Conservation (phyloP, 2,888 invertebrate genomes). For the Alcis repandata region DNA sequence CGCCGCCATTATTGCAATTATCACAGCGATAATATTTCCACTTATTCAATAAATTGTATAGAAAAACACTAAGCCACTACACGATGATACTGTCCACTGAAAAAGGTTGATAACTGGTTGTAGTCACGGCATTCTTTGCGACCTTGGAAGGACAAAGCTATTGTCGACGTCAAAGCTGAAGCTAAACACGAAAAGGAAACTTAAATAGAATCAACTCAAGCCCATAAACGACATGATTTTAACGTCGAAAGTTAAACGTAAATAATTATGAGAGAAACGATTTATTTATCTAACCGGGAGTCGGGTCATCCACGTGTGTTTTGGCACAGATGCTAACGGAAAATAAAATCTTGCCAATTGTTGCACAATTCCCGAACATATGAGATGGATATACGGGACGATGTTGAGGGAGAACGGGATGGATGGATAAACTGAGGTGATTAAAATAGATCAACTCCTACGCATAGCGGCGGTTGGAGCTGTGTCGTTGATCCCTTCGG, state of each 20-base stretch:
- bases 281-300: conserved; percentile 52
- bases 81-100: conserved; percentile 58
- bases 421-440: conserved; percentile 64
- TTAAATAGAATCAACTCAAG: conserved; percentile 37
- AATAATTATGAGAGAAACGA: conserved; percentile 35
- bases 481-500: conserved; percentile 82
- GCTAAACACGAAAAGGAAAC: conserved; percentile 40
- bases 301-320: conserved; percentile 76
- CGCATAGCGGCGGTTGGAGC: conserved; percentile 67
- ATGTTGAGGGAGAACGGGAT: conserved; percentile 55
- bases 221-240: conserved; percentile 30
- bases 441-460: conserved; percentile 82
- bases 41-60: conserved; percentile 53
- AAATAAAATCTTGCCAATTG: conserved; percentile 79
- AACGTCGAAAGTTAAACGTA: conserved; percentile 29
- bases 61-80: conserved; percentile 57
- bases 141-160: conserved; percentile 58
- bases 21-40: conserved; percentile 54
- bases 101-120: conserved; percentile 49
- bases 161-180: conserved; percentile 38
- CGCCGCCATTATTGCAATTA: conserved; percentile 50
- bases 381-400: conserved; percentile 56
- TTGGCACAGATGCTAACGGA: conserved; percentile 69
- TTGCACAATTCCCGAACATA: conserved; percentile 71
- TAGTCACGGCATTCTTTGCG: conserved; percentile 51